Evolutionary conservation across 1,140 invertebrate genomes (phyloP), one percentile per base, ranked within the genome.

Genomic region (Trichonephila clavata): DNA sequence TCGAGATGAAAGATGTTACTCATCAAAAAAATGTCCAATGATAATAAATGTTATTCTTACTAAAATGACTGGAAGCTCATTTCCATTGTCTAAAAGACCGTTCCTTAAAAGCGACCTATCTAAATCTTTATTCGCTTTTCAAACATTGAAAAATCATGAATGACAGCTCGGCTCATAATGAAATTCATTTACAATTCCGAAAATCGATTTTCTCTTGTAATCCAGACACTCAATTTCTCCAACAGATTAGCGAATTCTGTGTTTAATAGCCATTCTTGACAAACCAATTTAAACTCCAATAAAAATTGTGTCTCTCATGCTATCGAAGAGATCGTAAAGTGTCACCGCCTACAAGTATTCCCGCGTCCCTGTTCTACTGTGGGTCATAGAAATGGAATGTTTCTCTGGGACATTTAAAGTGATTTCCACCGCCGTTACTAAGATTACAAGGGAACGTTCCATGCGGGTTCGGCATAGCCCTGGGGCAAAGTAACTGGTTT

Each of bases 231-330:
- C 71, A 32, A 77, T 77, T 77, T 39, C 71, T 16, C 27, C 32
- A 7, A 4, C 7, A 77, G 71, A 77, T 77, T 77, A 77, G 27
- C 32, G 27, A 39, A 63, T 77, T 32, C 71, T 77, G 71, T 77
- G 27, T 77, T 77, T 77, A 77, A 77, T 27, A 77, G 71, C 71
- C 14, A 77, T 77, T 77, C 71, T 77, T 77, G 71, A 77, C 71
- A 77, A 77, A 77, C 71, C 71, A 77, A 77, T 77, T 77, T 39
- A 77, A 77, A 77, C 71, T 77, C 71, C 71, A 18, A 77, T 77
- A 77, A 77, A 77, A 77, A 77, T 77, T 16, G 16, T 16, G 2
- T 18, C 27, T 77, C 27, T 27, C 27, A 5, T 27, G 16, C 71
- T 77, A 32, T 77, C 27, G 24, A 16, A 50, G 14, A 39, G 71